Conservation (phyloP, 2,113 vertebrate genomes). For the Vidua chalybeata region DNA sequence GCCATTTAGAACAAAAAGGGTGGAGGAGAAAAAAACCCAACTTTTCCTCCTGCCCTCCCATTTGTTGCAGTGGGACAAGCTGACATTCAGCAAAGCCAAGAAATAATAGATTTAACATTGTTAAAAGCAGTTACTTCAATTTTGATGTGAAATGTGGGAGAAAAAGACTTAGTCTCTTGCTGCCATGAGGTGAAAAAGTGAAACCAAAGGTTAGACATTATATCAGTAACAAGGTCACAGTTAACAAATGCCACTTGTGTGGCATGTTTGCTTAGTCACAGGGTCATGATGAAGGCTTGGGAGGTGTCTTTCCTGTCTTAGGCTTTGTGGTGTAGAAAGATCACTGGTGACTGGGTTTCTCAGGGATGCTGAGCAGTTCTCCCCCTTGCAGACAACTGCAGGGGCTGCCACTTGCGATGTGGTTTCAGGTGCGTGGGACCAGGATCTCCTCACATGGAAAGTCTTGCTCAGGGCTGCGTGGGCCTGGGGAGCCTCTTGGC, state of each 20-base stretch:
- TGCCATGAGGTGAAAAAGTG: background rate
- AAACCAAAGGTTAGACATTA: background rate
- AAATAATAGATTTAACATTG: background rate
- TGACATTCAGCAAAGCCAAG: background rate
- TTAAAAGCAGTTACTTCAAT: background rate
- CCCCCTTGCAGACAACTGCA: background rate
- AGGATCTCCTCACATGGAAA: background rate
- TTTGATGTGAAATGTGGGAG: background rate
- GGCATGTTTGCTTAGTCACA: constrained; percentile 8
- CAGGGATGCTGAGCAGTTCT: background rate
- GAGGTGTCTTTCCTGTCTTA: background rate
- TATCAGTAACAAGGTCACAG: background rate
- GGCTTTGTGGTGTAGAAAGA: background rate
- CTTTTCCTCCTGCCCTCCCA: background rate
- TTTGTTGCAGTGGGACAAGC: background rate
- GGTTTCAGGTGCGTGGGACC: background rate
- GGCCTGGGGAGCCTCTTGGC: background rate
- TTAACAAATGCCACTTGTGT: background rate
- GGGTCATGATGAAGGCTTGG: background rate
- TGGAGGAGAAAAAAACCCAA: background rate
- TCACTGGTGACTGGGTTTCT: background rate
- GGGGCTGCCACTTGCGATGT: background rate
- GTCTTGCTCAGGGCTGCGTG: background rate
- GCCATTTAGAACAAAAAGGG: background rate
- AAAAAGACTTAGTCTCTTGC: background rate